Evolutionary conservation across 2,113 vertebrate species (phyloP).

Genomic region (Prunella himalayana): DNA sequence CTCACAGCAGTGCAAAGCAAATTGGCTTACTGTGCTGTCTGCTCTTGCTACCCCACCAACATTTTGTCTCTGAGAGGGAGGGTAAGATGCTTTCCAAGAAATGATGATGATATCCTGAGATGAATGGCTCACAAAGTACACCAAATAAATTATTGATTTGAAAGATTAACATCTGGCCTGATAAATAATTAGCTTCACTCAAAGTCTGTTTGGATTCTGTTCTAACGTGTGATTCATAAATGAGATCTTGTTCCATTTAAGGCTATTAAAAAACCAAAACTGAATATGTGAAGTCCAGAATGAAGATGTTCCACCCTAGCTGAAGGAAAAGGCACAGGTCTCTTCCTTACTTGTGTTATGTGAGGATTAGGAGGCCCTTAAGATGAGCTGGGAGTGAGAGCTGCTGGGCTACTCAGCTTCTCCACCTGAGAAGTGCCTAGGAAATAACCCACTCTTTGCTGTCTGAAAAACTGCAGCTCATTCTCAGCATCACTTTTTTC

Average conservation of each 20-base stretch:
- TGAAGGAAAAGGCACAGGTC: background rate
- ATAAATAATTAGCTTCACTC: background rate
- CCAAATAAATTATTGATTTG: background rate
- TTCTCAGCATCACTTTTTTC: background rate
- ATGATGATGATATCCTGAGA: background rate
- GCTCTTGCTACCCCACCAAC: background rate
- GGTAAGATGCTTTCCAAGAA: background rate
- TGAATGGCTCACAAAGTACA: background rate
- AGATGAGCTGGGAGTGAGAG: background rate
- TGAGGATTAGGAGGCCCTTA: background rate
- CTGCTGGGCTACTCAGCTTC: background rate
- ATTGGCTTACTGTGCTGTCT: background rate
- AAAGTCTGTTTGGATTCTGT: background rate
- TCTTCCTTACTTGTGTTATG: background rate
- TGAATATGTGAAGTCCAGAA: accelerated
- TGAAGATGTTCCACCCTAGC: background rate
- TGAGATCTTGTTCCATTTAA: background rate
- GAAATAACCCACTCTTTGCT: background rate
- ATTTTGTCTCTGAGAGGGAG: background rate
- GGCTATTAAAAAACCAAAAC: background rate
- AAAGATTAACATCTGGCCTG: background rate
- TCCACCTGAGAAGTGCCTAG: background rate
- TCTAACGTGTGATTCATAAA: background rate
- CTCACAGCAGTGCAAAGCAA: background rate
- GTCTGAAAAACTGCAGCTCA: background rate